Evolutionary conservation across 2,113 vertebrate genomes (phyloP).

Genomic region (Onychorhynchus coronatus): DNA sequence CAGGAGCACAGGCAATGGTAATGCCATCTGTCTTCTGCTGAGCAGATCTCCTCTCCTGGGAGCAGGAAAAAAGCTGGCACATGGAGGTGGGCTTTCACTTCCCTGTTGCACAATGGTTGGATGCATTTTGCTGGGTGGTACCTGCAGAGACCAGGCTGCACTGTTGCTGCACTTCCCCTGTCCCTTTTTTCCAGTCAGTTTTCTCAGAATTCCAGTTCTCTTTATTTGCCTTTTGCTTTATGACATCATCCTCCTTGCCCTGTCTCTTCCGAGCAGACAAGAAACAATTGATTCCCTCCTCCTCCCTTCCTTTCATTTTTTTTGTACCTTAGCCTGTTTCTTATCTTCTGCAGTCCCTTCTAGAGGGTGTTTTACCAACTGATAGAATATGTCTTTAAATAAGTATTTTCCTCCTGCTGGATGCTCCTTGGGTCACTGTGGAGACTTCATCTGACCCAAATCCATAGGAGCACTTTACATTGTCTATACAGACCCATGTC

Average conservation of each 20-base stretch:
- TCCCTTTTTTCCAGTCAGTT: background rate
- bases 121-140: background rate
- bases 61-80: conserved; percentile 13
- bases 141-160: background rate
- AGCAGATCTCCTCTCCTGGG: conserved; percentile 6
- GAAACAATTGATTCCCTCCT: background rate
- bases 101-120: background rate
- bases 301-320: background rate
- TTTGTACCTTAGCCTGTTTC: background rate
- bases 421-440: background rate
- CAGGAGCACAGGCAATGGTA: conserved; percentile 24
- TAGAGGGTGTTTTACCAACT: background rate
- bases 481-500: background rate
- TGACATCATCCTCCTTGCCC: background rate
- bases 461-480: background rate
- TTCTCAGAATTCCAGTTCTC: background rate
- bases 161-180: background rate
- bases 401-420: background rate
- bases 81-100: conserved; percentile 1
- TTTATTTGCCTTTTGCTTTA: background rate
- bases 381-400: background rate
- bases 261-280: background rate
- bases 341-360: background rate
- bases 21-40: conserved; percentile 27
- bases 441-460: background rate